Evolutionary conservation across 2,113 vertebrate species (phyloP).

Genomic region (Takifugu bimaculatus): DNA sequence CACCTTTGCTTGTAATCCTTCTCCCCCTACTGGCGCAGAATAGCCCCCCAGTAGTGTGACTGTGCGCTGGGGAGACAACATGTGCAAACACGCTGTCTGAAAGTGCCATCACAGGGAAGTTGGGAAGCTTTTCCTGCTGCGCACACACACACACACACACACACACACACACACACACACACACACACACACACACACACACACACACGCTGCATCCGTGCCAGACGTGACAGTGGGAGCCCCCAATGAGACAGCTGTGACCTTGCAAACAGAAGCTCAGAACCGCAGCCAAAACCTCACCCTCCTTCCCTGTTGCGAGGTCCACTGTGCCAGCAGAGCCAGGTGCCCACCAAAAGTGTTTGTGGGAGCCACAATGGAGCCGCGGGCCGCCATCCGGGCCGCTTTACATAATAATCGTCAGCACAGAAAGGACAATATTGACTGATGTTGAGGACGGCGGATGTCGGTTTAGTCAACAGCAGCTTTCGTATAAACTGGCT

Average conservation of each 20-base stretch:
- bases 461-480: conserved; percentile 42
- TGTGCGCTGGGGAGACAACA: conserved; percentile 45
- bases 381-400: conserved; percentile 36
- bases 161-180: too few species aligned
- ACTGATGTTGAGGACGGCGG: conserved; percentile 38
- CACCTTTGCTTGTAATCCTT: conserved; percentile 50
- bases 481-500: background rate
- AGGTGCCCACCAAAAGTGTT: conserved; percentile 71
- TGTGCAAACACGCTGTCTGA: conserved; percentile 53
- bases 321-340: conserved; percentile 64
- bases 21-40: conserved; percentile 30
- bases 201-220: conserved; percentile 20
- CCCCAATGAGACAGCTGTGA: conserved; percentile 71
- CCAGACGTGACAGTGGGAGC: conserved; percentile 63
- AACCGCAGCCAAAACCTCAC: conserved; percentile 57
- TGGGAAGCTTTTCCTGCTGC: conserved; percentile 47
- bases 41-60: conserved; percentile 23
- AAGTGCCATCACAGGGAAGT: conserved; percentile 56
- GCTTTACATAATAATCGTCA: conserved; percentile 54
- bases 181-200: too few species aligned
- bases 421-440: conserved; percentile 44
- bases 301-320: conserved; percentile 52
- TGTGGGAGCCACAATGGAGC: conserved; percentile 41
- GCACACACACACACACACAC: background rate
- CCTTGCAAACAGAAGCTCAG: conserved; percentile 68